phyloP scores from a whole-genome alignment of 2,888 invertebrate genomes.

The Leucania comma region DNA sequence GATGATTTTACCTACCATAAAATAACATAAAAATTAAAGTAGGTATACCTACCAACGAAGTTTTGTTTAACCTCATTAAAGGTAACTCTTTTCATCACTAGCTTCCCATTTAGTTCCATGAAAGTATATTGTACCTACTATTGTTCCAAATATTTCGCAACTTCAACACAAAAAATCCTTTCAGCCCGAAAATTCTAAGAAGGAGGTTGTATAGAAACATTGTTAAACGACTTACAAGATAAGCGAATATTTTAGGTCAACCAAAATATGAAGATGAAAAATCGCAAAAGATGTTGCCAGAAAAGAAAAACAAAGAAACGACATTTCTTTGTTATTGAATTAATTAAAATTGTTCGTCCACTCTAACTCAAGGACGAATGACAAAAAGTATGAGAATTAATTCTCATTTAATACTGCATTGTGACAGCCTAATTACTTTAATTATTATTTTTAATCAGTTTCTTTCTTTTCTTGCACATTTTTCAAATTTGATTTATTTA shows the following conservation, averaged over 20 bases:
- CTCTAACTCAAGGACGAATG: constrained; percentile 43
- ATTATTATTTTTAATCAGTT: constrained; percentile 71
- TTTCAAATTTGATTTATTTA: constrained; percentile 6
- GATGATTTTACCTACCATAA: no score
- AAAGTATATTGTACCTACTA: constrained; percentile 21
- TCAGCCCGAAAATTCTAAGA: constrained; percentile 35
- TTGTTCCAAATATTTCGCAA: constrained; percentile 33
- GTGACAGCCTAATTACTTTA: constrained; percentile 58
- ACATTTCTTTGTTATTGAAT: constrained; percentile 62
- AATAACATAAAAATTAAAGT: no score
- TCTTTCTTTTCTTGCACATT: constrained; percentile 47
- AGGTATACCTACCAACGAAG: neutral
- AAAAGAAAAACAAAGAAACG: constrained; percentile 46
- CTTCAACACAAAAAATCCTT: constrained; percentile 49
- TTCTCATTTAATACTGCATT: constrained; percentile 61
- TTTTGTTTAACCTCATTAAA: neutral
- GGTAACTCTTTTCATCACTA: neutral
- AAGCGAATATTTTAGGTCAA: constrained; percentile 50
- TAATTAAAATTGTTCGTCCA: constrained; percentile 59
- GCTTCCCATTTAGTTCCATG: neutral
- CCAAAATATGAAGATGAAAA: constrained; percentile 48
- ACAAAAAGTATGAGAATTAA: constrained; percentile 56
- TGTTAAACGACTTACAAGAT: constrained; percentile 54
- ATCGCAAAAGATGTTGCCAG: constrained; percentile 45
- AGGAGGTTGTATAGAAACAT: constrained; percentile 40